Percentiles rank a stretch among this genome's conserved stretches.
phyloP scores from a whole-genome alignment of 2,797 vertebrate genomes.

The Bryconaethiops microstoma region DNA sequence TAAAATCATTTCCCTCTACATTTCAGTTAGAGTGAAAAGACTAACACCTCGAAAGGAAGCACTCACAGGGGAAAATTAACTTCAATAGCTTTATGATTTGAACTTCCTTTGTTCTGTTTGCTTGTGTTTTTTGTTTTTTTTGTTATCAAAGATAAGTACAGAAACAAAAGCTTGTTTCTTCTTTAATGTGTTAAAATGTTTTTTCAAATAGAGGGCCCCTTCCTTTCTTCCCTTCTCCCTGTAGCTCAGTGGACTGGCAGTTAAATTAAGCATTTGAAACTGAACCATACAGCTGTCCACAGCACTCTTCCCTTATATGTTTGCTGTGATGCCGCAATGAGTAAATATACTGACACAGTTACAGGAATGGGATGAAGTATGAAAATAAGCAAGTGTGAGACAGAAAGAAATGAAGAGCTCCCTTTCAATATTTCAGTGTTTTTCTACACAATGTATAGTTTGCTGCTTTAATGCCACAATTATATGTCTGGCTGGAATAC shows the following conservation, averaged over 20 bases:
- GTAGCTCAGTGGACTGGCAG: background rate
- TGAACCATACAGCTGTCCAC: background rate
- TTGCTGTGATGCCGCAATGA: background rate
- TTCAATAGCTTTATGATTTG: constrained; percentile 4
- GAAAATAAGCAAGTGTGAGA: background rate
- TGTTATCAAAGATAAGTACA: background rate
- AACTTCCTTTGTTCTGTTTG: constrained; percentile 19
- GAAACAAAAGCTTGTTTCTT: background rate
- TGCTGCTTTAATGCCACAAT: background rate
- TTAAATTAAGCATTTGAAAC: background rate
- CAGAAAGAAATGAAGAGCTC: background rate
- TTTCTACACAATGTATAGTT: no score
- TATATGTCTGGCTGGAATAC: background rate
- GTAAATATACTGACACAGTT: background rate
- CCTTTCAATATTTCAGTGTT: background rate
- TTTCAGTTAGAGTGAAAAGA: constrained; percentile 7
- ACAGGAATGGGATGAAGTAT: background rate
- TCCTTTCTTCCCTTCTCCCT: background rate
- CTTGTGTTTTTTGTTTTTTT: background rate
- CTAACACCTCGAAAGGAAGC: background rate
- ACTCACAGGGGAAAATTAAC: background rate
- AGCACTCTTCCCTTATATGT: background rate
- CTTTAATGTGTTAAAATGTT: background rate
- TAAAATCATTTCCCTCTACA: background rate
- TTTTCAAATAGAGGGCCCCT: background rate